Evolutionary conservation across 2,113 vertebrate genomes (phyloP), one percentile per base, ranked within the genome.

Genomic region (Datnioides undecimradiatus): DNA sequence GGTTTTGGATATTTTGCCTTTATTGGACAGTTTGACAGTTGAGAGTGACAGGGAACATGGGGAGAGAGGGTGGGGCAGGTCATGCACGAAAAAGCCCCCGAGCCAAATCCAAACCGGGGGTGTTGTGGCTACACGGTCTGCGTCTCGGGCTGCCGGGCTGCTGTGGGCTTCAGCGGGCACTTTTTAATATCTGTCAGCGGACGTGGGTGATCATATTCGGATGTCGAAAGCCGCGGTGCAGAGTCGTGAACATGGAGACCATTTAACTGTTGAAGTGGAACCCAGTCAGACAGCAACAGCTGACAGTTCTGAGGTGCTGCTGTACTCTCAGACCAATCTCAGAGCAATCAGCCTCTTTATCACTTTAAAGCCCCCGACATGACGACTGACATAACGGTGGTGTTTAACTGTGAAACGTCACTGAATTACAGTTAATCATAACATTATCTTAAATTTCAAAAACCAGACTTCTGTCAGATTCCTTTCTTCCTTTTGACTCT

Each of bases 21-120:
- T 82, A 54, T 51, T 73, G 76, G 58, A 83, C 63, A 79, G 63
- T 64, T 60, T 85, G 82, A 82, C 67, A 82, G 76, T 3, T 62
- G 14, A 73, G 83, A 83, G 69, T 70, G 83, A 85, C 76, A 62
- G 67, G 23, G n/a, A 73, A 84, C 82, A 73, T 4, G 25, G 65
- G 10, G 23, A 14, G 59, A 54, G 54, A 41, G 19, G 59, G 46
- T 6, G 38, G 21, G 58, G 48, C 60, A 68, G 68, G 82, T 59
- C 82, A 76, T 25, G 55, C 82, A 69, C 75, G 55, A 76, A 52
- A 14, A 75, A 51, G n/a, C n/a, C 65, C 25, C 36, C 45, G 3
- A 27, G 48, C 46, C 68, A 70, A 55, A 80, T 74, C 69, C 41
- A 58, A 51, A 48, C 40, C 65, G 46, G 46, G 51, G 51, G 52